Evolutionary conservation across 2,888 invertebrate species (phyloP).

Genomic region (Anticlea derivata): DNA sequence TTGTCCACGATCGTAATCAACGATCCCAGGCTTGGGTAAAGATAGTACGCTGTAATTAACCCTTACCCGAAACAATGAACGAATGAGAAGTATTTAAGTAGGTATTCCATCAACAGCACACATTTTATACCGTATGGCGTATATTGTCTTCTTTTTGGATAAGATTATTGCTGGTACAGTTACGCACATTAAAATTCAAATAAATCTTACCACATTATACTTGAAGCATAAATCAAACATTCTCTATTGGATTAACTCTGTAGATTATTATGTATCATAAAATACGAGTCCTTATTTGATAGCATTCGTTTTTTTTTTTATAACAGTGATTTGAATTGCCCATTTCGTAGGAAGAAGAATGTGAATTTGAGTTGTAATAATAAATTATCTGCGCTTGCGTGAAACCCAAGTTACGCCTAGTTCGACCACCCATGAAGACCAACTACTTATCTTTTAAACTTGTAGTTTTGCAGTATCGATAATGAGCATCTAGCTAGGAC

Average conservation of each 20-base stretch:
- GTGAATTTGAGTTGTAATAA: slow-evolving; percentile 26
- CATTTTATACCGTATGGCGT: slow-evolving; percentile 20
- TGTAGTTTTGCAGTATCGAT: slow-evolving; percentile 17
- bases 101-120: slow-evolving; percentile 18
- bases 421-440: slow-evolving; percentile 39
- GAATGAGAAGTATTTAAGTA: slow-evolving; percentile 31
- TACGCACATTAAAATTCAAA: slow-evolving; percentile 13
- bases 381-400: slow-evolving; percentile 34
- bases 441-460: slow-evolving; percentile 29
- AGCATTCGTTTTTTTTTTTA: slow-evolving; percentile 15
- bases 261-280: slow-evolving; percentile 16
- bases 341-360: slow-evolving; percentile 16
- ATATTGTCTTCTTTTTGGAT: slow-evolving; percentile 15
- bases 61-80: slow-evolving; percentile 36
- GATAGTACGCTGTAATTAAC: slow-evolving; percentile 37
- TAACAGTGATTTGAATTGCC: slow-evolving; percentile 9
- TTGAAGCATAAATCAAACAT: slow-evolving; percentile 19
- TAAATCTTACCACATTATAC: slow-evolving; percentile 13
- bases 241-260: slow-evolving; percentile 12
- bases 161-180: slow-evolving; percentile 13
- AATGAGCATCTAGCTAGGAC: neutral
- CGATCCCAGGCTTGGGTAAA: slow-evolving; percentile 45
- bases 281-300: slow-evolving; percentile 12
- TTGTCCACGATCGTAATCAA: slow-evolving; percentile 59
- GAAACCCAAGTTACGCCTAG: slow-evolving; percentile 34